Base-by-base conservation (phyloP, 2,888 invertebrate genomes). In the Schizaphis graminum region DNA sequence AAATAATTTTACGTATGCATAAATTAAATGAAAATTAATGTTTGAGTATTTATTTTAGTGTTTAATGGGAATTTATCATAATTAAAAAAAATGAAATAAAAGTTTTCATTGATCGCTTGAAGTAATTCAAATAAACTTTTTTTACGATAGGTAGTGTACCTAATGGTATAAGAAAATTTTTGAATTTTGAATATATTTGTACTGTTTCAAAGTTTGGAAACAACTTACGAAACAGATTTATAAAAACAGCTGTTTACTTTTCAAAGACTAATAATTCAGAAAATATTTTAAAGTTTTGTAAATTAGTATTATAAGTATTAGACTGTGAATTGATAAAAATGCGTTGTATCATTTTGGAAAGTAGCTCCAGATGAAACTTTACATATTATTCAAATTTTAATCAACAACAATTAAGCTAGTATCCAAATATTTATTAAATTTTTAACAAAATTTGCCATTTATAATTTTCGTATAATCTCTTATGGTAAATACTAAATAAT, bases 181-280 rank as follows among this genome's bases (percentile, higher is more conserved):
- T 67, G n/a, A 67, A 67, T 35, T 67, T 67, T n/a, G 35, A 67
- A 67, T 67, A 67, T 67, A 67, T 67, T n/a, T 67, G n/a, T 67
- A 16, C 16, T 67, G 67, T 67, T 67, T 35, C 5, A 67, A 67
- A 67, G 67, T 67, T 67, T 67, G n/a, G 35, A 67, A 67, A 67
- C 67, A 67, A 67, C 67, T 67, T 35, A 35, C 16, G 35, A 35
- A 67, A 67, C 67, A 35, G 67, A 67, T 67, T 67, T 35, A 67
- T 67, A 67, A 67, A 67, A 67, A 67, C 67, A 67, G 67, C n/a
- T 16, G 67, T 67, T 67, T 86, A 86, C 44, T 86, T 86, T 44
- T 44, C 41, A 86, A 86, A 86, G 53, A 87, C 87, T 87, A 87
- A 87, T 87, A 87, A 87, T 53, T 87, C 53, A 35, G 49, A 35